These are phyloP conservation scores for Pogonus chalceus DNA, from an alignment of 1,140 invertebrate genomes.

Conservation along the genomic window DNA sequence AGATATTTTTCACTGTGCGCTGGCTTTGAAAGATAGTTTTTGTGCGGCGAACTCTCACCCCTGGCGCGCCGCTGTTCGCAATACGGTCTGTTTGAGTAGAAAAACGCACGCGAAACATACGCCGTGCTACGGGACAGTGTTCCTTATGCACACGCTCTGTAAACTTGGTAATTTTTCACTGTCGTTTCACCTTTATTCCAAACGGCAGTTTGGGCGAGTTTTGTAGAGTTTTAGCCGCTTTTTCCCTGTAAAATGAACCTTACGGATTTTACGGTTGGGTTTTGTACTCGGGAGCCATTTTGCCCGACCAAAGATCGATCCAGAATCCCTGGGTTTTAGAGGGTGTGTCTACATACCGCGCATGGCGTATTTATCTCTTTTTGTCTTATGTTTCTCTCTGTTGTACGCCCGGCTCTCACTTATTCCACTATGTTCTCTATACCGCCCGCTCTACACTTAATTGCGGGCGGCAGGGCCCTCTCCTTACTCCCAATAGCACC, in stretches of 20 bases:
- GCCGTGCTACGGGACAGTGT: constrained; percentile 22
- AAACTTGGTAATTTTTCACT: constrained; percentile 31
- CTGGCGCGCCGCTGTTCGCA: constrained; percentile 13
- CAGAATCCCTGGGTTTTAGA: constrained; percentile 20
- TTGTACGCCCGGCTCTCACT: not conserved
- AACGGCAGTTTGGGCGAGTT: constrained; percentile 28
- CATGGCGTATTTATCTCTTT: constrained; percentile 36
- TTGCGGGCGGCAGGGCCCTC: not conserved
- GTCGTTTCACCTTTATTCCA: constrained; percentile 27
- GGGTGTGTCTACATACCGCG: constrained; percentile 32
- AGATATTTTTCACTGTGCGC: constrained; percentile 35
- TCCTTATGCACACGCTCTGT: constrained; percentile 28
- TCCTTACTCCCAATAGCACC: no score
- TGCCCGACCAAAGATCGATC: constrained; percentile 33
- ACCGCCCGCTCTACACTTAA: not conserved
- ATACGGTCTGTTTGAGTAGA: constrained; percentile 29
- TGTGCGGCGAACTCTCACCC: constrained; percentile 23
- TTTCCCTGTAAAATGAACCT: constrained; percentile 18
- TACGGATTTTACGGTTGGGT: constrained; percentile 32
- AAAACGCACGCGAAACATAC: constrained; percentile 27
- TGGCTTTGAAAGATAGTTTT: constrained; percentile 36
- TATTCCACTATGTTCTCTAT: not conserved
- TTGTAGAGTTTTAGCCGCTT: constrained; percentile 16
- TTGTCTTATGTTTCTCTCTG: constrained; percentile 25
- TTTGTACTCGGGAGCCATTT: constrained; percentile 34